Evolutionary conservation across 2,113 vertebrate genomes (phyloP), one percentile per base, ranked within the genome.

Genomic region (Dipodomys stephensi): DNA sequence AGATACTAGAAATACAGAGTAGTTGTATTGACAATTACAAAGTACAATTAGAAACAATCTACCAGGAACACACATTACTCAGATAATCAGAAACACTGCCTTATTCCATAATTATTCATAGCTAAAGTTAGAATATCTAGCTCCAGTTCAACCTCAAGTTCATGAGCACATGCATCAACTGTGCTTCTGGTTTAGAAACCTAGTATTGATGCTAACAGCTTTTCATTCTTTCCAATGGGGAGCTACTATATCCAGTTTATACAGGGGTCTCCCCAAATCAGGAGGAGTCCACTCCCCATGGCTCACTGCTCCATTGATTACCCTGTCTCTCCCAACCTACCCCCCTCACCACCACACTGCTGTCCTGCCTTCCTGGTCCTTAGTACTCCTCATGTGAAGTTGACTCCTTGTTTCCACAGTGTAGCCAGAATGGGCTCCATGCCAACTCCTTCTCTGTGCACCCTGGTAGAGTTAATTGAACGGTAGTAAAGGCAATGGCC

Each of bases 31-130:
- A 44, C 27, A 44, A 11, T 72, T 30, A 81, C 64, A 60, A 65
- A 65, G 69, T 4, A 1, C 15, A 19, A 44, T 44, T 53, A 74
- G 71, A 86, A 65, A 65, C 77, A 44, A 1, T 60, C 12, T 25
- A 2, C 8, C 7, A 32, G 39, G 28, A 13, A 18, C 39, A 6
- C 0, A 2, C 28, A 0, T 0, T 72, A n/a, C 8, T 65, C 27
- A 0, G 25, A 5, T 39, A n/a, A 39, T 19, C 13, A 15, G 77
- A 71, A 28, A 35, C 7, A 11, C 4, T 49, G 65, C 25, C 32
- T 79, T 13, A 1, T 15, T 25, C 65, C n/a, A 8, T 69, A 30
- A 25, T 65, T 79, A 57, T 71, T 93, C 78, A 13, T 28, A 84
- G 72, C 22, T 57, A 1, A 79, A 77, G 68, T 23, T 2, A 76